These are phyloP conservation scores for Pachliopta kotzebuea DNA, from an alignment of 2,888 invertebrate genomes.

Conservation along the genomic window DNA sequence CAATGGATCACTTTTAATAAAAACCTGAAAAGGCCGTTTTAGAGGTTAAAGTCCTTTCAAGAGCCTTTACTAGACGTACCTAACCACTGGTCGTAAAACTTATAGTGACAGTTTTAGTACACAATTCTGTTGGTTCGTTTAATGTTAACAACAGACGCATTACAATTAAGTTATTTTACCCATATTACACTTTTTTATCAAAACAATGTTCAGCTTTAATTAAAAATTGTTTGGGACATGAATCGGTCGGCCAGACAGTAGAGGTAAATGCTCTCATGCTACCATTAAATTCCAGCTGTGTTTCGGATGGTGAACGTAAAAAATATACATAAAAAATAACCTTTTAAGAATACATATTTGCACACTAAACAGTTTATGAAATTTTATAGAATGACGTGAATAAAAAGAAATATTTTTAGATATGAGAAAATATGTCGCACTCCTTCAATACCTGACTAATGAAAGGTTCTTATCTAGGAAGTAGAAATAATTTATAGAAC, in stretches of 20 bases:
- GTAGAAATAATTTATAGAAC: not conserved
- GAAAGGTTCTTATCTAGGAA: not conserved
- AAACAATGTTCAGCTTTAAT: not conserved
- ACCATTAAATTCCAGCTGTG: not conserved
- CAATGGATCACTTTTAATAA: slow-evolving; percentile 23
- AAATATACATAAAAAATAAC: not conserved
- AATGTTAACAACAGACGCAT: not conserved
- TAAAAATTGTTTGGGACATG: not conserved
- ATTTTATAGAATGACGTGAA: not conserved
- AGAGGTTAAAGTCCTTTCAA: slow-evolving; percentile 19
- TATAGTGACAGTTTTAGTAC: slow-evolving; percentile 21
- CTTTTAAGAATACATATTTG: not conserved
- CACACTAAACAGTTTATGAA: not conserved
- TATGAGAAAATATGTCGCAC: not conserved
- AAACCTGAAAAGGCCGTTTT: slow-evolving; percentile 15
- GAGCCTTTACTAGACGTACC: slow-evolving; percentile 4
- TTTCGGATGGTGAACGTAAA: not conserved
- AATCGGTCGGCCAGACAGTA: not conserved
- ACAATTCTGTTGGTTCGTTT: slow-evolving; percentile 13
- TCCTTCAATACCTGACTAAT: not conserved
- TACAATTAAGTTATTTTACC: not conserved
- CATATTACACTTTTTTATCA: not conserved
- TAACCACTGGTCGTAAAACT: slow-evolving; percentile 20
- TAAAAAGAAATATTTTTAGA: not conserved
- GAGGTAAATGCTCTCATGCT: not conserved